Conservation (phyloP, 2,797 vertebrate species). For the Salarias fasciatus region DNA sequence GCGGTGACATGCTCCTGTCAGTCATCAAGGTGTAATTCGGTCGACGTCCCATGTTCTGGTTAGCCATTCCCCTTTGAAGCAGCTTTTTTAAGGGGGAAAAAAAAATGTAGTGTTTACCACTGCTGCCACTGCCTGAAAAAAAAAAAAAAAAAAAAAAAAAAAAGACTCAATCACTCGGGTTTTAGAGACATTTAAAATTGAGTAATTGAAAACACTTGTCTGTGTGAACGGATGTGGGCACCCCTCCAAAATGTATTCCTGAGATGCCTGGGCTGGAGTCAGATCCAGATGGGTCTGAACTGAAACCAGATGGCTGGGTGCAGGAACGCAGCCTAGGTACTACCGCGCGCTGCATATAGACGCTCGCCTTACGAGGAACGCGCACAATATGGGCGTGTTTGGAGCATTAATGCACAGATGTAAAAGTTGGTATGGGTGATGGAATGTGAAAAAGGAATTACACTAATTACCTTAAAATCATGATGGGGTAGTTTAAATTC, state of each 20-base stretch:
- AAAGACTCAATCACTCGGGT: conserved; percentile 66
- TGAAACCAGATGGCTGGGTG: conserved; percentile 84
- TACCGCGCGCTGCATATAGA: conserved; percentile 67
- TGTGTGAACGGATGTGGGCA: conserved; percentile 88
- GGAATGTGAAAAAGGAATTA: conserved; percentile 29
- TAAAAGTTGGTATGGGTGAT: conserved; percentile 1
- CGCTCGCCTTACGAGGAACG: conserved; percentile 48
- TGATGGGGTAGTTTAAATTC: conserved; percentile 6
- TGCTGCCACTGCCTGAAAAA: conserved; percentile 25
- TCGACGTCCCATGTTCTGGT: conserved; percentile 9
- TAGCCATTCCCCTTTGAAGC: conserved; percentile 43
- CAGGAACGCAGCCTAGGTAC: conserved; percentile 74
- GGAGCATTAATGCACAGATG: background rate
- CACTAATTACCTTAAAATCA: conserved; percentile 17
- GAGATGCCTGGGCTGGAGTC: conserved; percentile 85
- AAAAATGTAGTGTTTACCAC: conserved; percentile 48
- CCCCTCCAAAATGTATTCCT: conserved; percentile 86
- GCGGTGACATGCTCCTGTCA: conserved; percentile 24
- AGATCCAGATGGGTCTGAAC: conserved; percentile 87
- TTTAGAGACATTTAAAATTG: conserved; percentile 83
- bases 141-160: conserved; percentile 60
- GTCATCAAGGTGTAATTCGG: conserved; percentile 40
- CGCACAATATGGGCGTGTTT: conserved; percentile 6
- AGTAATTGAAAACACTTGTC: conserved; percentile 87
- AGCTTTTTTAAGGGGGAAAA: conserved; percentile 31